Conservation (phyloP, 2,888 invertebrate species). For the Hyles lineata region DNA sequence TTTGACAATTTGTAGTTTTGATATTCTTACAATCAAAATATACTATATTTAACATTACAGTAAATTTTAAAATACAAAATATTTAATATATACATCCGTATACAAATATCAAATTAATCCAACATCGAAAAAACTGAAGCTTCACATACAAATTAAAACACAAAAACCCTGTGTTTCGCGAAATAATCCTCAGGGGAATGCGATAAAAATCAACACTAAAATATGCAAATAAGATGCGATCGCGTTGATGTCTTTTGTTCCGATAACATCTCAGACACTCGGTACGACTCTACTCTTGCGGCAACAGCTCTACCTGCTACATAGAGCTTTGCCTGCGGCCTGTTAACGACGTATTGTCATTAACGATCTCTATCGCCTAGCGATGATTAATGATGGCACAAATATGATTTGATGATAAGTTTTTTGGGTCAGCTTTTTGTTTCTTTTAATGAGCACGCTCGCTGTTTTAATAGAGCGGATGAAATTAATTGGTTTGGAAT, state of each 20-base stretch:
- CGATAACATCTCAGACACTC: slow-evolving; percentile 32
- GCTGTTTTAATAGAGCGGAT: not conserved
- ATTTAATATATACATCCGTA: not conserved
- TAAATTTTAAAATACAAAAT: no score
- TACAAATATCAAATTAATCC: not conserved
- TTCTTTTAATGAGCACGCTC: not conserved
- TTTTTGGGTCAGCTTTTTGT: slow-evolving; percentile 11
- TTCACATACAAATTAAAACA: slow-evolving; percentile 2
- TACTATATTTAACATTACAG: no score
- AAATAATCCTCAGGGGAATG: not conserved
- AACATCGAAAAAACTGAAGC: not conserved
- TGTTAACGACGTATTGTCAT: slow-evolving; percentile 39
- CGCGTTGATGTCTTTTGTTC: slow-evolving; percentile 55
- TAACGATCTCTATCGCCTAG: slow-evolving; percentile 40
- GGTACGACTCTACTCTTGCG: not conserved
- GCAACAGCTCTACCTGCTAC: not conserved
- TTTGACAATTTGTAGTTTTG: no score
- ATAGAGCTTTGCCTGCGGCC: not conserved
- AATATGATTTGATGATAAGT: slow-evolving; percentile 31
- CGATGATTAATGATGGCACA: slow-evolving; percentile 41
- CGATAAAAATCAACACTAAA: slow-evolving; percentile 29
- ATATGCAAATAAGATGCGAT: slow-evolving; percentile 18
- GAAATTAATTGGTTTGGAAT: not conserved
- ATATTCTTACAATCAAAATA: no score
- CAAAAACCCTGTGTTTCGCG: not conserved